Conservation (phyloP, 2,113 vertebrate species). For the Nerophis ophidion region DNA sequence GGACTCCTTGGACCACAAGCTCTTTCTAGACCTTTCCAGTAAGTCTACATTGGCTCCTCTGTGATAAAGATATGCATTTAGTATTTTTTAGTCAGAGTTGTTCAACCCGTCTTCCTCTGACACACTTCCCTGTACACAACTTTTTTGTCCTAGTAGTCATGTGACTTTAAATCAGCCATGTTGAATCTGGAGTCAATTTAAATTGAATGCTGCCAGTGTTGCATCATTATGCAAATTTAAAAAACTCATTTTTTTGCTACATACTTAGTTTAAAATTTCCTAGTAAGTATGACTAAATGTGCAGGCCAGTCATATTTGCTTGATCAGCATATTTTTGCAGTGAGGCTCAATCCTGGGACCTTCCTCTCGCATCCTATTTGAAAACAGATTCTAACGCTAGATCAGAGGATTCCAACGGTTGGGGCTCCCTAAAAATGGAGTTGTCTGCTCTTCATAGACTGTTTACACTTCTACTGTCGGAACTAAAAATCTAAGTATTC, state of each 20-base stretch:
- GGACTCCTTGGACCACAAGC: background rate
- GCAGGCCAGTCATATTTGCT: too few species aligned
- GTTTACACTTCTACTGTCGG: too few species aligned
- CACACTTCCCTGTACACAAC: background rate
- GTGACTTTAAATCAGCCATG: constrained; percentile 7
- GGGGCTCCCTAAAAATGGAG: too few species aligned
- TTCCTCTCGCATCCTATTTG: too few species aligned
- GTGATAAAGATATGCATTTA: constrained; percentile 3
- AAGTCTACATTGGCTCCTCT: background rate
- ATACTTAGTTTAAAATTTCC: background rate
- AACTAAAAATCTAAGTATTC: too few species aligned
- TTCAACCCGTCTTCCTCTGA: background rate
- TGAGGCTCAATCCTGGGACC: too few species aligned
- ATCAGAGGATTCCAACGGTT: too few species aligned
- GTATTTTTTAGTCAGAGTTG: background rate
- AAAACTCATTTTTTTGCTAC: background rate
- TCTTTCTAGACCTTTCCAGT: background rate
- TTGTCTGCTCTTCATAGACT: too few species aligned
- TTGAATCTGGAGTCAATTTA: background rate
- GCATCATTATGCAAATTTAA: too few species aligned
- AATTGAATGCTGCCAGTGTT: too few species aligned
- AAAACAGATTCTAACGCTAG: too few species aligned
- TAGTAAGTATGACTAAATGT: background rate
- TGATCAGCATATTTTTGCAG: too few species aligned
- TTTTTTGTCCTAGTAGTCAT: constrained; percentile 19